phyloP scores from a whole-genome alignment of 92 coral and sea anemone species.

The Phenganax stokvisi region DNA sequence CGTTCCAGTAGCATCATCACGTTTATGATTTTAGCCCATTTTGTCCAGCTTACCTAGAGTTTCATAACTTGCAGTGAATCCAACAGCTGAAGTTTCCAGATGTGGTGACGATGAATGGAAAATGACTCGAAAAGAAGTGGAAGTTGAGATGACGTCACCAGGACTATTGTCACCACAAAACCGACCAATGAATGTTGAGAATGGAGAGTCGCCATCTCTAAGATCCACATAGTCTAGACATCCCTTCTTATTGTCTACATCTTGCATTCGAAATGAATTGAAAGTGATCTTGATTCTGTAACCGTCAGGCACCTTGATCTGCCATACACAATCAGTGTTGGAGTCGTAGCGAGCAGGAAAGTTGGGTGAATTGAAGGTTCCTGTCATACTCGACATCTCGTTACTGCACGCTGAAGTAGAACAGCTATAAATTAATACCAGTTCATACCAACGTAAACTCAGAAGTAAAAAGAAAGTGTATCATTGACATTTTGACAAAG shows the following conservation, averaged over 20 bases:
- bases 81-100: slow-evolving; percentile 36
- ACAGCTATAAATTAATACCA: background rate
- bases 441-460: no score
- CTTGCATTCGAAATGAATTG: slow-evolving; percentile 51
- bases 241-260: slow-evolving; percentile 55
- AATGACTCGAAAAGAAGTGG: slow-evolving; percentile 45
- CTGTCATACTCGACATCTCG: slow-evolving; percentile 39
- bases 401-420: slow-evolving; percentile 50
- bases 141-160: slow-evolving; percentile 33
- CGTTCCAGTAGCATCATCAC: no score
- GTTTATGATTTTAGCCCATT: no score
- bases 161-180: slow-evolving; percentile 70
- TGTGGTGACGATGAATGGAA: slow-evolving; percentile 53
- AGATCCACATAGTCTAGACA: slow-evolving; percentile 70
- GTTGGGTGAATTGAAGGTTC: slow-evolving; percentile 50
- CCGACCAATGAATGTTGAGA: slow-evolving; percentile 61
- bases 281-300: slow-evolving; percentile 61
- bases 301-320: slow-evolving; percentile 58
- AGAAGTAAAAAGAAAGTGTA: background rate
- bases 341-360: slow-evolving; percentile 53
- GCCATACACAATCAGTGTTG: slow-evolving; percentile 68
- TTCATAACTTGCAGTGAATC: slow-evolving; percentile 53
- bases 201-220: slow-evolving; percentile 60
- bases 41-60: slow-evolving; percentile 49
- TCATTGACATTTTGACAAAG: background rate